Evolutionary conservation across 2,797 vertebrate genomes (phyloP), one percentile per base, ranked within the genome.

Genomic region (Cichlasoma orientale): DNA sequence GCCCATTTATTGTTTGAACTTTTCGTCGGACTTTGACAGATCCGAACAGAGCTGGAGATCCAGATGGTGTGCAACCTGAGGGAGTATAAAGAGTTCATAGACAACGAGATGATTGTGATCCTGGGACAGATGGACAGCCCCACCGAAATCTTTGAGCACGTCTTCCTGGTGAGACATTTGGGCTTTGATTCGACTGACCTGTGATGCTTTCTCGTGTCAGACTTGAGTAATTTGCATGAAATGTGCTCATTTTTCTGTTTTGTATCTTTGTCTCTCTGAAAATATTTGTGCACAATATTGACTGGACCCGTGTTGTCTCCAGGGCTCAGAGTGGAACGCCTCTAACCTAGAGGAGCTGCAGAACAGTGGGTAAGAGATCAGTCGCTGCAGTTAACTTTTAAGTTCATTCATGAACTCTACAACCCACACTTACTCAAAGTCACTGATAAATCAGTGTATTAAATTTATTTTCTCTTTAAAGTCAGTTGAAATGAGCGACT

Each of bases 311-410:
- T 91, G 86, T 83, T 75, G 79, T 93, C 77, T 89, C 1, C 89
- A 99, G 98, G 98, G 98, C 78, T 99, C 98, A 0, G 98, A 99
- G 84, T 99, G 98, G 98, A 99, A 99, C 1, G 98, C 98, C 44
- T 99, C 97, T 27, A 99, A 99, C 88, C 92, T 99, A 85, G 98
- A 99, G 84, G 98, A 99, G 91, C 95, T 99, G 86, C 98, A 99
- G 93, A 98, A 96, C 92, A 96, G 97, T 88, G 98, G 98, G 98
- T 99, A 93, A 97, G 97, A 89, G 13, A 58, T 41, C 25, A 52
- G 23, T 36, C 56, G 4, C 33, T 69, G 9, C 29, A 33, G 10
- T 31, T 7, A 44, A 5, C 29, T 47, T 18, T 27, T 4, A 25
- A 27, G 31, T 47, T 66, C 71, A 56, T 69, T 21, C 14, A 41